phyloP scores from a whole-genome alignment of 2,797 vertebrate species.

The Phaenicophaeus curvirostris region DNA sequence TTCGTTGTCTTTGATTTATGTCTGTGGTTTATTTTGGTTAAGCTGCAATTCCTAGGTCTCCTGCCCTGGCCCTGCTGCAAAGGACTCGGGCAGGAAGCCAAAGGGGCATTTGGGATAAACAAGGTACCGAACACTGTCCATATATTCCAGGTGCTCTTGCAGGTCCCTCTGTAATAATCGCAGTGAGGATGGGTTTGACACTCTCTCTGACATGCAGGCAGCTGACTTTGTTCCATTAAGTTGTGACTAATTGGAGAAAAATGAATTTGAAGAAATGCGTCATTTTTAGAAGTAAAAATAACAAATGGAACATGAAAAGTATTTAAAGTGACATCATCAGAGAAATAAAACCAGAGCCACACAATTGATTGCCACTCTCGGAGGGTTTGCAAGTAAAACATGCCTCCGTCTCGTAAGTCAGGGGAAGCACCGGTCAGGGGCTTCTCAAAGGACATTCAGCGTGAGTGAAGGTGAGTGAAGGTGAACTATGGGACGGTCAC shows the following conservation, averaged over 20 bases:
- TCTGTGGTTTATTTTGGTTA: slow-evolving; percentile 20
- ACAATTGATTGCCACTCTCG: slow-evolving; percentile 69
- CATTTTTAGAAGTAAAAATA: slow-evolving; percentile 83
- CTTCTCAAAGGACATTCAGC: slow-evolving; percentile 38
- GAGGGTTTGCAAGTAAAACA: slow-evolving; percentile 74
- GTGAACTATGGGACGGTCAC: slow-evolving; percentile 22
- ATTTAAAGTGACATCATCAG: slow-evolving; percentile 85
- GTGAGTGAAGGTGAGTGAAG: slow-evolving; percentile 76
- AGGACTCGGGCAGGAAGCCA: slow-evolving; percentile 28
- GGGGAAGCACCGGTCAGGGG: slow-evolving; percentile 53
- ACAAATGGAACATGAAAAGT: slow-evolving; percentile 81
- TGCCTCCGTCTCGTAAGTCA: slow-evolving; percentile 41
- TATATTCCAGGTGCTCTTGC: slow-evolving; percentile 16
- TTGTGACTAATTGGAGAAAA: slow-evolving; percentile 81
- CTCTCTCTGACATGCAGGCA: slow-evolving; percentile 48
- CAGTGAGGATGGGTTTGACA: background rate
- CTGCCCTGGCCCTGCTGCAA: background rate
- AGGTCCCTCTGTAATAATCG: background rate
- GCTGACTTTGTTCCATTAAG: slow-evolving; percentile 53
- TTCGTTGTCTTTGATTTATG: slow-evolving; percentile 28
- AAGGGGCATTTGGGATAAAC: slow-evolving; percentile 1
- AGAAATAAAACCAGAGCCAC: slow-evolving; percentile 73
- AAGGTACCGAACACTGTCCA: background rate
- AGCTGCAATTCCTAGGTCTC: background rate
- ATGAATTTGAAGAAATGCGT: slow-evolving; percentile 81